Base-by-base conservation (phyloP, 2,888 invertebrate species). In the Linnaemya tessellans region DNA sequence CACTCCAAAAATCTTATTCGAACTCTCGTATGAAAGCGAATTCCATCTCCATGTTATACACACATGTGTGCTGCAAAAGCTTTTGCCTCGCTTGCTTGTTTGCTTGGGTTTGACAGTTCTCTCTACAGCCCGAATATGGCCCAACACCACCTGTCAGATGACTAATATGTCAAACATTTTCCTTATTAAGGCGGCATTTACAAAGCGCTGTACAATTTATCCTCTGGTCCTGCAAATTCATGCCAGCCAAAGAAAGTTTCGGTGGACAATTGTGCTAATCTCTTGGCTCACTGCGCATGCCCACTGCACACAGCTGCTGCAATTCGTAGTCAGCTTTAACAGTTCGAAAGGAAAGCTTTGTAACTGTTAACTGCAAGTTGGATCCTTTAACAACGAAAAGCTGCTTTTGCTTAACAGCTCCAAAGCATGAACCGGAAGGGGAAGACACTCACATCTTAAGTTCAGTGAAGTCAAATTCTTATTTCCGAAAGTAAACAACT, bases 141-240 rank as follows among this genome's bases (percentile, higher is more conserved):
- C 18, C 13, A 73, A 56, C 86, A 84, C 86, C 86, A 86, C 85
- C 87, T 88, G 87, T 86, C 87, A 87, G 87, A 87, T 87, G 87
- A 86, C 83, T 87, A 87, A 87, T 85, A 77, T 84, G 79, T 65
- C 82, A 79, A 41, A 79, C 18, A 70, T 60, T 38, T 38, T 11
- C 18, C 46, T 64, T 67, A 86, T 86, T 84, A 87, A 86, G 70
- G 84, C 81, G 84, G 86, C 86, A 73, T 84, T 84, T 84, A 46
- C 51, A 80, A 80, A 64, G 58, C 43, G 65, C 43, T 11, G 25
- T 41, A n/a, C 22, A 25, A 20, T 49, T 65, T 58, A 68, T 80
- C 71, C 80, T 77, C 43, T 10, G 43, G 38, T 67, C 20, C 30
- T 49, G 11, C 25, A n/a, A 62, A 71, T 60, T 68, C 30, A 75